Percentiles rank a stretch among this genome's conserved stretches.
Conservation (phyloP, 2,888 invertebrate genomes). For the Drosophila hamatofila region DNA sequence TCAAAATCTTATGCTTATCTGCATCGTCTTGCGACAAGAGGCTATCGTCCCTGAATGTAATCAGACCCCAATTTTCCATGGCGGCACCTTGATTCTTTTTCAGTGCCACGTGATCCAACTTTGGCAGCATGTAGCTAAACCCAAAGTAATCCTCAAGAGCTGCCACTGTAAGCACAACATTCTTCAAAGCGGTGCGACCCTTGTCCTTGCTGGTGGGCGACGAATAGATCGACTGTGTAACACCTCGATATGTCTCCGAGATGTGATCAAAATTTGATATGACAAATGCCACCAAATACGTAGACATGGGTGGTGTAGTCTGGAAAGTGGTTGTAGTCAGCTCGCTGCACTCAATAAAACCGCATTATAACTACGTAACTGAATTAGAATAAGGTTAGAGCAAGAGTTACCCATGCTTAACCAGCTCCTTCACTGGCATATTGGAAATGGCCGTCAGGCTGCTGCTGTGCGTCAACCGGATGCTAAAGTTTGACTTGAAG, state of each 20-base stretch:
- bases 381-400: neutral
- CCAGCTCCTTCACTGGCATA: conserved; percentile 73
- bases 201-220: conserved; percentile 65
- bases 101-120: conserved; percentile 94
- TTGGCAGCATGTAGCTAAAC: conserved; percentile 90
- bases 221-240: conserved; percentile 83
- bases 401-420: conserved; percentile 60
- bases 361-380: conserved; percentile 4
- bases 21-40: conserved; percentile 83
- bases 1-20: conserved; percentile 82
- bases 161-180: conserved; percentile 74
- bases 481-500: conserved; percentile 89
- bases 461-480: conserved; percentile 87
- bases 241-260: conserved; percentile 82
- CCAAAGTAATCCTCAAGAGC: conserved; percentile 89
- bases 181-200: conserved; percentile 74
- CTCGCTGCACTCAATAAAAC: conserved; percentile 42
- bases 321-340: conserved; percentile 85
- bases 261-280: conserved; percentile 88
- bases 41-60: conserved; percentile 87
- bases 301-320: conserved; percentile 89
- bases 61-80: conserved; percentile 98
- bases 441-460: conserved; percentile 84
- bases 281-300: conserved; percentile 93
- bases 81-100: conserved; percentile 93